Base-by-base conservation (phyloP, 2,888 invertebrate species). In the Camptogramma bilineatum region DNA sequence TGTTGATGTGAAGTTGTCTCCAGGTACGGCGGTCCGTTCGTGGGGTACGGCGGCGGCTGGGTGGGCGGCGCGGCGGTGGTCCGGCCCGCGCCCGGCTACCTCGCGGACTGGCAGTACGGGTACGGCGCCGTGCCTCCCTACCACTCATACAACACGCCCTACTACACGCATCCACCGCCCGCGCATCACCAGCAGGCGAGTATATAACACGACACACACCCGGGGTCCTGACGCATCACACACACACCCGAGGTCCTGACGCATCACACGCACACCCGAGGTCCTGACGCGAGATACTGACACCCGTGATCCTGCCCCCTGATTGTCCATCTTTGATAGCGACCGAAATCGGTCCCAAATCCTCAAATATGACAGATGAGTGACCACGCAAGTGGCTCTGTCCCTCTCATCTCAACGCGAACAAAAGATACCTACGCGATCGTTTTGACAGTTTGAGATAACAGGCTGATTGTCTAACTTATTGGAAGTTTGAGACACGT, bases 51-150 rank as follows among this genome's bases (percentile, higher is more conserved):
- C 81, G 90, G 88, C 76, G 90, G 88, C 66, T 89, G 90, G 85
- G 81, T 82, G 62, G 76, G 75, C 70, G 86, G 85, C 79, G 85
- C 88, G 73, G 89, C 87, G 66, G 88, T 93, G 76, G 88, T 91
- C 91, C 90, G 92, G 75, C 92, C 91, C 62, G 88, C 92, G 84
- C 91, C 92, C 44, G 92, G 86, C 75, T 93, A 93, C 88, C 88
- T 93, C 79, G 84, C 90, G 34, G 91, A 92, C 75, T 91, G 92
- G 88, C 93, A 93, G 88, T 92, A 93, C 85, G 58, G 85, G 24
- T 92, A 93, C 87, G 84, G 82, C 39, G 78, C 78, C 62, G 85
- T 84, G 76, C 77, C 82, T 63, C 81, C 87, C 70, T 90, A 91
- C 65, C 50, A 58, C 84, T 82, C 87, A 21, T 70, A 66, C 66